Percentiles rank a stretch among this genome's conserved stretches.
Conservation (phyloP, 35 echinoderm and acorn worm genomes). For the Ophioderma brevispina region DNA sequence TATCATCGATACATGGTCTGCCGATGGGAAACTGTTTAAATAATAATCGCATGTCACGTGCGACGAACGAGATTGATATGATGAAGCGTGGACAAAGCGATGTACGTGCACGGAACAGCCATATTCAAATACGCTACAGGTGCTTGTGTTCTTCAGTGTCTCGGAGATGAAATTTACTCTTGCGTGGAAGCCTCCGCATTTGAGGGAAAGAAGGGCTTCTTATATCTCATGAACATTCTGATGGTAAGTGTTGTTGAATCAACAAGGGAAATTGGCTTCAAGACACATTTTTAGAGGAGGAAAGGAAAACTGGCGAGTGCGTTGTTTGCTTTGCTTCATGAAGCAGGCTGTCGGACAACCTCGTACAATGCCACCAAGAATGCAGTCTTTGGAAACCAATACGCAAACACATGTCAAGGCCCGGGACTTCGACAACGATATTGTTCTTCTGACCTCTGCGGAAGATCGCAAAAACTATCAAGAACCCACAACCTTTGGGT, state of each 20-base stretch:
- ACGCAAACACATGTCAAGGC: background rate
- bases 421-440: background rate
- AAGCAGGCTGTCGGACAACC: background rate
- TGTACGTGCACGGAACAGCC: background rate
- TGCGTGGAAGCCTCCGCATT: background rate
- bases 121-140: constrained; percentile 6
- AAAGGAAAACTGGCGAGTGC: background rate
- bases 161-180: background rate
- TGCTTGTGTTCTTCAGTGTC: constrained; percentile 4
- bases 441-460: background rate
- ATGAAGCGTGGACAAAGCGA: background rate
- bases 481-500: background rate
- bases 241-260: constrained; percentile 12
- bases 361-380: background rate
- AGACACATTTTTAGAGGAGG: background rate
- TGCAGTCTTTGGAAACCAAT: background rate
- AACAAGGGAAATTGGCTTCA: background rate
- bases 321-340: no score
- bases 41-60: background rate
- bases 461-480: background rate
- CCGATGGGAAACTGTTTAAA: background rate
- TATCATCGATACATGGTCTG: background rate
- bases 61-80: background rate
- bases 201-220: background rate
- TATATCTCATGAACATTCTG: constrained; percentile 25